These are phyloP conservation scores for Dusona sp. DNA, from an alignment of 2,888 invertebrate genomes.

Conservation along the genomic window DNA sequence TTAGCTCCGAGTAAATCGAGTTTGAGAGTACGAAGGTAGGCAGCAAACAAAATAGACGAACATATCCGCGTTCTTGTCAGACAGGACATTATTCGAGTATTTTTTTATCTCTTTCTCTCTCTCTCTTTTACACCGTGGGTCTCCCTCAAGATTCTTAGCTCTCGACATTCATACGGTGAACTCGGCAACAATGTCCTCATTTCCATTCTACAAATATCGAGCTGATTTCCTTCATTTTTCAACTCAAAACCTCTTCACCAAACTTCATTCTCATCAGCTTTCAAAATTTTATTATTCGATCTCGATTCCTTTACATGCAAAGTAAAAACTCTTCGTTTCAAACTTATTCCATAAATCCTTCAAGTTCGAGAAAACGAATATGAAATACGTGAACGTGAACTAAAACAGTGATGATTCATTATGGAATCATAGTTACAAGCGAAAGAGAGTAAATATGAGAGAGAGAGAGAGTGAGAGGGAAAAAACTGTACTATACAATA, in stretches of 20 bases:
- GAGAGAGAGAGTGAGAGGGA: neutral
- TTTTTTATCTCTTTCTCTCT: conserved; percentile 4
- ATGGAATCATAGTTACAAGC: conserved; percentile 13
- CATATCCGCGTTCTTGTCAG: conserved; percentile 63
- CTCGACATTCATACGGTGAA: conserved; percentile 21
- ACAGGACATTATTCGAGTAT: conserved; percentile 60
- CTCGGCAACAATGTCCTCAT: conserved; percentile 25
- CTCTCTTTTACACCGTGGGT: neutral
- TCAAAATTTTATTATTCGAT: neutral
- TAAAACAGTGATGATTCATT: conserved; percentile 51
- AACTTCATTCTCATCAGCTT: too few relatives aligned
- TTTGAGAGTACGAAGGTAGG: conserved; percentile 26
- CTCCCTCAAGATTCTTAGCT: conserved; percentile 30
- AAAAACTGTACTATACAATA: neutral
- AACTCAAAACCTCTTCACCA: neutral
- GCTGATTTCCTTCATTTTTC: neutral
- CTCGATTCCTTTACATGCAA: too few relatives aligned
- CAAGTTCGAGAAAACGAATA: neutral
- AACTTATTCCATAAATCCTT: neutral
- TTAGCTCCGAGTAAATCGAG: conserved; percentile 1
- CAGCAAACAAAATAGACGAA: conserved; percentile 40
- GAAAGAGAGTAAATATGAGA: conserved; percentile 1
- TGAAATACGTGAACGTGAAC: conserved; percentile 13
- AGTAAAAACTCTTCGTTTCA: neutral
- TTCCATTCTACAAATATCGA: neutral